Conservation (phyloP, 2,113 vertebrate genomes). For the Phalacrocorax carbo region DNA sequence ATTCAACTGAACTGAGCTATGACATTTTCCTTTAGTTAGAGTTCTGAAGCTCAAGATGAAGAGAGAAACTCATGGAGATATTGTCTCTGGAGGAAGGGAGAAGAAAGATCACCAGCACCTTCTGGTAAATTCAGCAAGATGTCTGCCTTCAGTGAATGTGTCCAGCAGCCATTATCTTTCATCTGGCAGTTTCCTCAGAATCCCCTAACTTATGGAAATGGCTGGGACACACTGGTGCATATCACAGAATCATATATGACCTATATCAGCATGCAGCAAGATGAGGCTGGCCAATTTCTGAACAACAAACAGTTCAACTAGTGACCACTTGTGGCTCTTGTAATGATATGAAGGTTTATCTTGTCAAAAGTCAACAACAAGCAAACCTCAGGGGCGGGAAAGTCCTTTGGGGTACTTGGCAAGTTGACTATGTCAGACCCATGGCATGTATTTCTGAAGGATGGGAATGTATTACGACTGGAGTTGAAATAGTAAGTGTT, state of each 20-base stretch:
- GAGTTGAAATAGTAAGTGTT: background rate
- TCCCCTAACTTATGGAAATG: too few relatives aligned
- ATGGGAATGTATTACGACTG: background rate
- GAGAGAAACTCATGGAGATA: too few relatives aligned
- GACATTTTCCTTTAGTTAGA: too few relatives aligned
- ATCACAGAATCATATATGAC: too few relatives aligned
- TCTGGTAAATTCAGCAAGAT: too few relatives aligned
- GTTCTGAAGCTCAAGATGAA: too few relatives aligned
- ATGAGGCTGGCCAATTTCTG: background rate
- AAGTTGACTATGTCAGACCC: background rate
- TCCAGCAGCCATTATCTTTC: too few relatives aligned
- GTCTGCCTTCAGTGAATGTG: too few relatives aligned
- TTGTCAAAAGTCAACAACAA: background rate
- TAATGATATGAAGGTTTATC: background rate
- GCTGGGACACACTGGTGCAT: background rate
- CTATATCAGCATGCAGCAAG: background rate
- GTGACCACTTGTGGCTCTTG: background rate
- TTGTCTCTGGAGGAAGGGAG: too few relatives aligned
- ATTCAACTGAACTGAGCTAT: too few relatives aligned
- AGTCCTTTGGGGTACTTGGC: background rate
- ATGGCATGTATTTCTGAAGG: background rate
- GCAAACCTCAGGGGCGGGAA: background rate
- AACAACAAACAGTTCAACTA: background rate
- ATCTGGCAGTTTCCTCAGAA: too few relatives aligned
- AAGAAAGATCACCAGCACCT: too few relatives aligned